Percentiles rank a stretch among this genome's conserved stretches.
These are phyloP conservation scores for Embiotoca jacksoni DNA, from an alignment of 2,113 vertebrate species.

Conservation along the genomic window DNA sequence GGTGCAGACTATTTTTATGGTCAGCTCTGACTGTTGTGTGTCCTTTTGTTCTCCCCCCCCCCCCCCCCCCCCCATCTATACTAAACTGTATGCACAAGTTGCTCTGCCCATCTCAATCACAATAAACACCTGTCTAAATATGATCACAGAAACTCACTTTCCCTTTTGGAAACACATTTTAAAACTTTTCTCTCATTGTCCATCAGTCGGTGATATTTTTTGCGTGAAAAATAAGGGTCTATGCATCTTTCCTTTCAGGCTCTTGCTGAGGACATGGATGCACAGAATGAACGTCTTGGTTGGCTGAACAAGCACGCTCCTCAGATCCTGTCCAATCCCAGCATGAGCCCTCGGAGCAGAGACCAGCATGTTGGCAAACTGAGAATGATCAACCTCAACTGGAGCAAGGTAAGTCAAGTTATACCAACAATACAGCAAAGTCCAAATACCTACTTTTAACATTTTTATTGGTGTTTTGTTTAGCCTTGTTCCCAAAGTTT, in stretches of 20 bases:
- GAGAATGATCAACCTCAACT: constrained; percentile 87
- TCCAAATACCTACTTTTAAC: not conserved
- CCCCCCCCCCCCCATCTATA: not conserved
- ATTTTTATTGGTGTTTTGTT: not conserved
- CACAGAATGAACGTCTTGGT: constrained; percentile 86
- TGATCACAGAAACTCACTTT: constrained; percentile 1
- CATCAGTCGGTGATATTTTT: not conserved
- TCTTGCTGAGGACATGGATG: constrained; percentile 87
- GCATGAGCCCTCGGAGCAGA: constrained; percentile 84
- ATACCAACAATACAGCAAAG: not conserved
- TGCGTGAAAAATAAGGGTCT: constrained; percentile 6
- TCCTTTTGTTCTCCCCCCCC: constrained; percentile 9
- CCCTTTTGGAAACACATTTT: not conserved
- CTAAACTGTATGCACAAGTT: constrained; percentile 18
- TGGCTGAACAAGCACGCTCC: constrained; percentile 91
- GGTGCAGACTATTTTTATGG: constrained; percentile 11
- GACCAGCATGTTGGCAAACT: constrained; percentile 86
- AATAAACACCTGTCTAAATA: constrained; percentile 27
- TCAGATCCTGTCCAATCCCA: constrained; percentile 87
- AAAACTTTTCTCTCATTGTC: not conserved
- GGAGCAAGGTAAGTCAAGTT: constrained; percentile 88
- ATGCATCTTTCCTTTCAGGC: constrained; percentile 75
- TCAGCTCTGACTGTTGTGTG: constrained; percentile 9
- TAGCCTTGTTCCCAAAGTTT: not conserved
- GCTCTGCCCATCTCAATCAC: constrained; percentile 25